These are phyloP conservation scores for Parasteatoda lunata DNA, from an alignment of 2,888 invertebrate species.

Conservation along the genomic window DNA sequence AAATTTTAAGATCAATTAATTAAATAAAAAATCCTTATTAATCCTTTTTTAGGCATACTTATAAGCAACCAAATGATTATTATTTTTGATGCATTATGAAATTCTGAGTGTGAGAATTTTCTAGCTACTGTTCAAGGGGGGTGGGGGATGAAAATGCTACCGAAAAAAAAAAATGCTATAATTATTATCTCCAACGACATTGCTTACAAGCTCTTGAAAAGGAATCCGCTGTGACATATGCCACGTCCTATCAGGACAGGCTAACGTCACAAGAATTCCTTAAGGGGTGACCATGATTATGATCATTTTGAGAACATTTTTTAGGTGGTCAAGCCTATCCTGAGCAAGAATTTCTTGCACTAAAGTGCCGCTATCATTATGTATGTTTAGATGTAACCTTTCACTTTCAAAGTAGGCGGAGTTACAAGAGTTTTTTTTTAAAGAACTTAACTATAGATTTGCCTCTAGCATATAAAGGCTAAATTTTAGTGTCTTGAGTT, in stretches of 20 bases:
- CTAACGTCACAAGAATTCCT: slow-evolving; percentile 31
- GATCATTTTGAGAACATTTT: slow-evolving; percentile 25
- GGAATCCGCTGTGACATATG: slow-evolving; percentile 20
- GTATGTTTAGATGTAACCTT: slow-evolving; percentile 18
- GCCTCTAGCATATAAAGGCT: slow-evolving; percentile 11
- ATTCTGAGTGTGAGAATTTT: neutral
- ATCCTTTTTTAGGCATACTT: too few species aligned
- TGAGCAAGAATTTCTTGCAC: slow-evolving; percentile 9
- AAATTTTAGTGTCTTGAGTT: slow-evolving; percentile 24
- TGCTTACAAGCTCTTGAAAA: neutral
- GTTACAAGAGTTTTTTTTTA: slow-evolving; percentile 1
- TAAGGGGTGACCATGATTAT: slow-evolving; percentile 12
- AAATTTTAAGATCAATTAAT: too few species aligned
- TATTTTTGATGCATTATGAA: neutral
- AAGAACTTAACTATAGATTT: slow-evolving; percentile 16
- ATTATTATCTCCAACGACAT: slow-evolving; percentile 57
- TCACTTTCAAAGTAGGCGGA: slow-evolving; percentile 42
- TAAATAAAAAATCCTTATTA: too few species aligned
- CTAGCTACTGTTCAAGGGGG: slow-evolving; percentile 34
- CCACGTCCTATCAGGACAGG: slow-evolving; percentile 50
- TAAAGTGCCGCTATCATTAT: slow-evolving; percentile 29
- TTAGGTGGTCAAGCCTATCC: slow-evolving; percentile 55
- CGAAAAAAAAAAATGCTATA: neutral
- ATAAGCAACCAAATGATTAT: too few species aligned
- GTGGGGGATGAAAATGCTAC: neutral